Base-by-base conservation (phyloP, 2,888 invertebrate species). In the Lasius platythorax region DNA sequence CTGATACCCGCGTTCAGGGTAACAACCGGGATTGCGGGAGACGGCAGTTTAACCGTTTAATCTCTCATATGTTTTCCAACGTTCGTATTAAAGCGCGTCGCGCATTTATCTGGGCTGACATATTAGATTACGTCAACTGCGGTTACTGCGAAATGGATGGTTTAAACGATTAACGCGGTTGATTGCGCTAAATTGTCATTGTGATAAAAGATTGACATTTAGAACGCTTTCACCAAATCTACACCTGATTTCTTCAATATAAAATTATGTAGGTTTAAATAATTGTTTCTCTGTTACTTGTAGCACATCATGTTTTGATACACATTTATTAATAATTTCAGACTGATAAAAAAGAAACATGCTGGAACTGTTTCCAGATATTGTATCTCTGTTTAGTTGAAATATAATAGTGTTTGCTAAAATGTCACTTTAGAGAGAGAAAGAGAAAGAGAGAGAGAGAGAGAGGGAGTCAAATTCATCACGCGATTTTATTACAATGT, bases 11-110 rank as follows among this genome's bases (percentile, higher is more conserved):
- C 73, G 73, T 63, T 72, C 40, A 40, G 46, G 73, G 33, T 81
- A 81, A 73, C 79, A 72, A 61, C 79, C 73, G 79, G 79, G 79
- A 81, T 81, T 81, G 79, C 73, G 61, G 79, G 79, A 73, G 79
- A 61, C 73, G 79, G 73, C 79, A 73, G 79, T 81, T 81, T 63
- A 81, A 73, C 79, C 72, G 46, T 81, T 81, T 81, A 81, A 81
- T 81, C 79, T 73, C 79, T 73, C 79, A 73, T 81, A 81, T 63
- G 79, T 81, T 81, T 81, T 81, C 79, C 79, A 50, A 18, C 61
- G 43, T 61, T 72, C 72, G 72, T 73, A 81, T 81, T 81, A 81
- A 79, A 81, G 73, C 79, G 58, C 79, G 33, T 28, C 73, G 50
- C 46, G 79, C 79, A 63, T 73, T 81, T 81, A 73, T 81, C 61